Conservation (phyloP, 2,797 vertebrate genomes). For the Meda fulgida region DNA sequence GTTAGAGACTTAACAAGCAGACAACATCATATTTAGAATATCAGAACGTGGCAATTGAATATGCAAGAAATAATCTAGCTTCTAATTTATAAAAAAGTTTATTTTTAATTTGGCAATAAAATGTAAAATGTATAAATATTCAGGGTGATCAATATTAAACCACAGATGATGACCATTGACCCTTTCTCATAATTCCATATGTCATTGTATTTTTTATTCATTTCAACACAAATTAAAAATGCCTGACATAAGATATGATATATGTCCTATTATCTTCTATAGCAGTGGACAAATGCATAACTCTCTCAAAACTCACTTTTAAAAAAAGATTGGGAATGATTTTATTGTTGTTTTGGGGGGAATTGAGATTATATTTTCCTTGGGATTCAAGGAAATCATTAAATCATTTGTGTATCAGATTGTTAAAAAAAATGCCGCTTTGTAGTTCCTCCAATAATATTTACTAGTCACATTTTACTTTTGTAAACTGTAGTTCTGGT, state of each 20-base stretch:
- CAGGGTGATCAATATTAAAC: background rate
- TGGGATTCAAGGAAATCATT: no score
- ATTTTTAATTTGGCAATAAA: background rate
- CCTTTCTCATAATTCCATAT: background rate
- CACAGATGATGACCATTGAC: background rate
- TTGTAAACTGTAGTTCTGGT: background rate
- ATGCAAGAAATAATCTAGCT: background rate
- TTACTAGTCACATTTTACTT: background rate
- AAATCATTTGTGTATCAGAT: background rate
- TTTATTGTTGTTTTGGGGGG: background rate
- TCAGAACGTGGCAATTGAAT: background rate
- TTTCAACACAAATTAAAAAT: background rate
- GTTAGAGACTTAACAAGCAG: background rate
- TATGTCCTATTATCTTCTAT: background rate
- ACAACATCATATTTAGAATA: no score
- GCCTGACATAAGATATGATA: background rate
- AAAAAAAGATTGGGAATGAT: no score
- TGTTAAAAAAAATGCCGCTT: background rate
- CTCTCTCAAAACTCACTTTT: background rate
- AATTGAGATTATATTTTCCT: background rate
- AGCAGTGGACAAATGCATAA: background rate
- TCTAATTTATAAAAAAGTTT: background rate
- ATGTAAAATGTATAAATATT: background rate
- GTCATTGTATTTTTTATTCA: background rate
- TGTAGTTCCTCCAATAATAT: background rate